A percentile compares a stretch with the other conserved stretches of the same genome.
phyloP scores from a whole-genome alignment of 2,113 vertebrate genomes.

The Pygoscelis antarcticus region DNA sequence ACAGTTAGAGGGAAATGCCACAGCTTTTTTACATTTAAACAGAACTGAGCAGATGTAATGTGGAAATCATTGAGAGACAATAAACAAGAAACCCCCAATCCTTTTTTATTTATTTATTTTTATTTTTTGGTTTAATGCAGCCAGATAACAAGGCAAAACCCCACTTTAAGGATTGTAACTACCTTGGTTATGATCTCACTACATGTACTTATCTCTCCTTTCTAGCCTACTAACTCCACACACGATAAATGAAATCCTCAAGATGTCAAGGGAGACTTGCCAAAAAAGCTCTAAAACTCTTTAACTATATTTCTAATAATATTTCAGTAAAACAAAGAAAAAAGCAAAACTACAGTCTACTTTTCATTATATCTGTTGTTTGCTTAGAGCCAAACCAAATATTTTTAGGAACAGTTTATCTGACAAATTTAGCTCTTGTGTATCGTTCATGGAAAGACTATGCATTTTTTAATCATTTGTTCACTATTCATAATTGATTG shows the following conservation, averaged over 20 bases:
- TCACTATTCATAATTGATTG: neutral
- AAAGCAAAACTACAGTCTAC: neutral
- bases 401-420: neutral
- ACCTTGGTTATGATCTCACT: neutral
- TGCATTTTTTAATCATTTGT: neutral
- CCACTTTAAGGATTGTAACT: neutral
- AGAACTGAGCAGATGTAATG: neutral
- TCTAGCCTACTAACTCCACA: neutral
- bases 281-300: neutral
- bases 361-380: neutral
- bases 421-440: neutral
- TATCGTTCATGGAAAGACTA: neutral
- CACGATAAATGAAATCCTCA: neutral
- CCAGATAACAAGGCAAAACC: neutral
- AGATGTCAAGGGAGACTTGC: neutral
- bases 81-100: neutral
- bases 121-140: neutral
- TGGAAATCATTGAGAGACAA: constrained; percentile 9
- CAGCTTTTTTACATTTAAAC: constrained; percentile 2
- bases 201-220: neutral
- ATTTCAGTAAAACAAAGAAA: neutral
- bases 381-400: neutral
- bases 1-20: neutral
- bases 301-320: neutral
- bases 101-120: neutral